These are phyloP conservation scores for Onychostoma macrolepis DNA, from an alignment of 2,113 vertebrate genomes.

Conservation along the genomic window DNA sequence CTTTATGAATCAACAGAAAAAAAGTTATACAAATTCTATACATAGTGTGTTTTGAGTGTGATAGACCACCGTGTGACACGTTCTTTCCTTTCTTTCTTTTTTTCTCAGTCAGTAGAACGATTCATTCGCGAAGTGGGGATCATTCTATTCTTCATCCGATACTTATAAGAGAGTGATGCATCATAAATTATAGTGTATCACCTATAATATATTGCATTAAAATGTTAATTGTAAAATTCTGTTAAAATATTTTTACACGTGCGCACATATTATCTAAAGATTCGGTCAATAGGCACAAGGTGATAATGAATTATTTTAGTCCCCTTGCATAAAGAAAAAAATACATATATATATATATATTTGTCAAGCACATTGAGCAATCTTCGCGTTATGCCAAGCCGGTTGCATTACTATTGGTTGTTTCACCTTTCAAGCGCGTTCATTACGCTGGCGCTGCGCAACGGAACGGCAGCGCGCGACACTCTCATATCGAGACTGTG, in stretches of 20 bases:
- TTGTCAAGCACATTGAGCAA: constrained; percentile 34
- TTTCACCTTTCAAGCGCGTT: neutral
- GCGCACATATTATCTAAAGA: neutral
- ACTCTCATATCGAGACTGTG: neutral
- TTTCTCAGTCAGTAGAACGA: neutral
- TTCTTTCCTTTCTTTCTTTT: too few relatives aligned
- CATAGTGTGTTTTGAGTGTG: neutral
- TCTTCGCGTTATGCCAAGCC: constrained; percentile 17
- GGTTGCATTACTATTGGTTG: constrained; percentile 35
- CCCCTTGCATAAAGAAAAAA: neutral
- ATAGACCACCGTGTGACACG: neutral
- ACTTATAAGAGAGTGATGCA: neutral
- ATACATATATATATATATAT: neutral
- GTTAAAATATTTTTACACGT: neutral
- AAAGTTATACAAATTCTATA: neutral
- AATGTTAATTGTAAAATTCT: neutral
- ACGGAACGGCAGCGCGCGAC: constrained; percentile 1
- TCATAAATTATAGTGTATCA: neutral
- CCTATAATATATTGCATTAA: neutral
- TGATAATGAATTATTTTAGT: neutral
- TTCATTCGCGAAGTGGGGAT: neutral
- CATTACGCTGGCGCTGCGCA: neutral
- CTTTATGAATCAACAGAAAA: neutral
- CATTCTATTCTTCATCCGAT: neutral
- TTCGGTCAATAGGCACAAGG: neutral